Conservation (phyloP, 2,797 vertebrate species). For the Rhabdophis nuchalis region DNA sequence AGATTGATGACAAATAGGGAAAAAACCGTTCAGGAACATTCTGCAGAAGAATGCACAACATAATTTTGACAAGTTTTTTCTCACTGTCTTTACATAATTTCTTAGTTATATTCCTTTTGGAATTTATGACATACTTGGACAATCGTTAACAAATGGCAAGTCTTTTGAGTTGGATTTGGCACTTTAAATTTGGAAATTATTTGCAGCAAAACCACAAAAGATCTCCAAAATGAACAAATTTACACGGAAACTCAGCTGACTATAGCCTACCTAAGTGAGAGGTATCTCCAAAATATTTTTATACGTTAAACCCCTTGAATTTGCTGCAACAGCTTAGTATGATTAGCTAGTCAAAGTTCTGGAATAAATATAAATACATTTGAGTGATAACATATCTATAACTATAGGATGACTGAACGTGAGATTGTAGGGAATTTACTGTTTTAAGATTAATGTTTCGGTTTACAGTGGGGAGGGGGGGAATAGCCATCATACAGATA, state of each 20-base stretch:
- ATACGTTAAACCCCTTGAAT: background rate
- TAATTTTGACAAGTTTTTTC: background rate
- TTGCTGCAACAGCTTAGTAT: background rate
- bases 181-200: background rate
- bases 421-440: background rate
- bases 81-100: background rate
- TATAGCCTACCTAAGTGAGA: background rate
- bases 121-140: background rate
- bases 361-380: background rate
- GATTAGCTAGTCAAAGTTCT: background rate
- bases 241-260: background rate
- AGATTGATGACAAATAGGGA: background rate
- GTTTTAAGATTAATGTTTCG: background rate
- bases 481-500: background rate
- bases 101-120: background rate
- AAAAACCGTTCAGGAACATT: background rate
- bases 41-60: background rate
- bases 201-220: background rate
- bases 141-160: background rate
- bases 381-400: background rate
- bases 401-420: background rate
- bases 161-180: background rate
- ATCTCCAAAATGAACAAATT: background rate
- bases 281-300: background rate
- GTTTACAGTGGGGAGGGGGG: background rate